Base-by-base conservation (phyloP, 2,888 invertebrate genomes). In the Dicyrtomina minuta region DNA sequence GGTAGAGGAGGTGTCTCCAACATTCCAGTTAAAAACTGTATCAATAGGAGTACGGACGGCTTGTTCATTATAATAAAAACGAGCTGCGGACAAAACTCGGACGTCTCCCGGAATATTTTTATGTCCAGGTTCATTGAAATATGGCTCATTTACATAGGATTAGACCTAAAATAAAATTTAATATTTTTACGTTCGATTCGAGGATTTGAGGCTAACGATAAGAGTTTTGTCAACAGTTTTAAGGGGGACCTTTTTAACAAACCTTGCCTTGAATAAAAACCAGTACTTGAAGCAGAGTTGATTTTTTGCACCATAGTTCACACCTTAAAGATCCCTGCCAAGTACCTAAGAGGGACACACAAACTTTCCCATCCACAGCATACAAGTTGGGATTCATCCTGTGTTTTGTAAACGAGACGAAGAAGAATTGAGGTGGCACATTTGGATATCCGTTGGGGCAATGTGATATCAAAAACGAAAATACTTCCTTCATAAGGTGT, bases 81-180 rank as follows among this genome's bases (percentile, higher is more conserved):
- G 17, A 12, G 51, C 17, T 20, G 17, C 51, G 12, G 20, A 2
- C 3, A 51, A 17, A 22, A 51, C 10, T 2, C 12, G 22, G 12
- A 12, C 51, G 24, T 51, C 24, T 4, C 12, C 13, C 6, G 51
- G 51, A 24, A 22, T 20, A 2, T 91, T 92, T 81, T 96, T 96
- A 81, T 94, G 97, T 2, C 96, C 96, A 17, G 96, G 96, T 83
- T 97, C 96, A 82, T 97, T 97, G 84, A 92, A 97, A 83, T 96
- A 97, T 0, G 96, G 97, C 83, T 97, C 96, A 46, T 90, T 86
- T 62, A 95, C 95, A n/a, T 73, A 97, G 87, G 77, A 97, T 96
- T 79, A 97, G 87, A 56, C 96, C 96, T 85, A 77, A 22, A 73
- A n/a, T n/a, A n/a, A n/a, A n/a, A n/a, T n/a, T n/a, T n/a, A n/a